A percentile compares a stretch with the other conserved stretches of the same genome.
Conservation (phyloP, 2,888 invertebrate genomes). For the Apoderus coryli region DNA sequence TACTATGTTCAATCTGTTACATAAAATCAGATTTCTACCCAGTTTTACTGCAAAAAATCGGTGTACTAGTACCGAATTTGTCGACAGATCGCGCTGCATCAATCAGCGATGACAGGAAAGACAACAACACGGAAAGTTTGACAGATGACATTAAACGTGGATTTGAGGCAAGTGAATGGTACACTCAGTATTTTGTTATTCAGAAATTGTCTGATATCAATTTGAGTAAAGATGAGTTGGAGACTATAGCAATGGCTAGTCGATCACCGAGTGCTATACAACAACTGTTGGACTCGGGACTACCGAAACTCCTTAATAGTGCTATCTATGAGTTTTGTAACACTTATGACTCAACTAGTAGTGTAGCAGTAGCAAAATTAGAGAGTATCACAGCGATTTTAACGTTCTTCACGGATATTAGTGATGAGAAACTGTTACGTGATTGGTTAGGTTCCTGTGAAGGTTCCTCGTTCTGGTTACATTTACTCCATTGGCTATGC, state of each 20-base stretch:
- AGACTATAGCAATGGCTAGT: slow-evolving; percentile 64
- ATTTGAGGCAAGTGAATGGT: slow-evolving; percentile 40
- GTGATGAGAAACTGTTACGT: slow-evolving; percentile 65
- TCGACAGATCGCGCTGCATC: slow-evolving; percentile 38
- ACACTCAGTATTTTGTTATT: slow-evolving; percentile 40
- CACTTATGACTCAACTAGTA: slow-evolving; percentile 19
- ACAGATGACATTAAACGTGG: slow-evolving; percentile 53
- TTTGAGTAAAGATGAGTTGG: slow-evolving; percentile 49
- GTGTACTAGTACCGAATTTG: slow-evolving; percentile 40
- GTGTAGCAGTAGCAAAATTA: slow-evolving; percentile 38
- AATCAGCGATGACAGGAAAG: slow-evolving; percentile 43
- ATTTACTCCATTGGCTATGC: slow-evolving; percentile 61
- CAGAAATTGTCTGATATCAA: slow-evolving; percentile 40
- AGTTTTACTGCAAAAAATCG: slow-evolving; percentile 56
- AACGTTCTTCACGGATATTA: slow-evolving; percentile 68
- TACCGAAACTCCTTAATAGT: slow-evolving; percentile 47
- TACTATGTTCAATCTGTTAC: slow-evolving; percentile 75
- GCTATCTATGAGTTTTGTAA: slow-evolving; percentile 41
- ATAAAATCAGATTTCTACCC: slow-evolving; percentile 67
- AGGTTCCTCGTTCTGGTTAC: slow-evolving; percentile 76
- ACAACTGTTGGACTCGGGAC: slow-evolving; percentile 60
- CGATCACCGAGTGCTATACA: slow-evolving; percentile 66
- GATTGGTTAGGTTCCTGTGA: slow-evolving; percentile 75
- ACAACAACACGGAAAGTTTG: slow-evolving; percentile 36
- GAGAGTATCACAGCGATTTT: slow-evolving; percentile 51